Evolutionary conservation across 2,888 invertebrate species (phyloP).

Genomic region (Hanleya hanleyi): DNA sequence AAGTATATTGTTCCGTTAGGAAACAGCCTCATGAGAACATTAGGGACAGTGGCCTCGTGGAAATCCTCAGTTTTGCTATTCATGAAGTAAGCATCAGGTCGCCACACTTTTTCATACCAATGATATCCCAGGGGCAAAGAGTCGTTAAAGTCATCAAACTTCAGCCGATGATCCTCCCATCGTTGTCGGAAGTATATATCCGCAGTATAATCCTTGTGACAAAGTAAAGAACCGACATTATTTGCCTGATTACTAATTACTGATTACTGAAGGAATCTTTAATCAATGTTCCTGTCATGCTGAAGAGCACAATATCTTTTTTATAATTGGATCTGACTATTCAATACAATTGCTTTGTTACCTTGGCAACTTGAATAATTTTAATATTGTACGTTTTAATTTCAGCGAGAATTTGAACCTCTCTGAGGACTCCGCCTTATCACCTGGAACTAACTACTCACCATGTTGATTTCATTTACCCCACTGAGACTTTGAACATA

Average conservation of each 20-base stretch:
- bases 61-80: not conserved
- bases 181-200: constrained; percentile 2
- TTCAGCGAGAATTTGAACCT: too few relatives aligned
- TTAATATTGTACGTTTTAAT: too few relatives aligned
- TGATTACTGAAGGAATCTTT: too few relatives aligned
- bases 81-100: constrained; percentile 7
- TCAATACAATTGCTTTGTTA: too few relatives aligned
- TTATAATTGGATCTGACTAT: too few relatives aligned
- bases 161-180: not conserved
- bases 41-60: not conserved
- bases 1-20: not conserved
- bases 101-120: not conserved
- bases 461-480: constrained; percentile 7
- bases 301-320: too few relatives aligned
- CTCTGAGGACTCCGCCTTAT: too few relatives aligned
- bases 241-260: too few relatives aligned
- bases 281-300: too few relatives aligned
- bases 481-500: constrained; percentile 8
- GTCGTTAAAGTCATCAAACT: not conserved
- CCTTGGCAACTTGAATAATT: too few relatives aligned
- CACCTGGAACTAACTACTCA: too few relatives aligned
- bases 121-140: not conserved
- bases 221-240: too few relatives aligned
- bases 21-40: constrained; percentile 4
- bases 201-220: not conserved